Conservation (phyloP, 2,888 invertebrate species). For the Xestia sexstrigata region DNA sequence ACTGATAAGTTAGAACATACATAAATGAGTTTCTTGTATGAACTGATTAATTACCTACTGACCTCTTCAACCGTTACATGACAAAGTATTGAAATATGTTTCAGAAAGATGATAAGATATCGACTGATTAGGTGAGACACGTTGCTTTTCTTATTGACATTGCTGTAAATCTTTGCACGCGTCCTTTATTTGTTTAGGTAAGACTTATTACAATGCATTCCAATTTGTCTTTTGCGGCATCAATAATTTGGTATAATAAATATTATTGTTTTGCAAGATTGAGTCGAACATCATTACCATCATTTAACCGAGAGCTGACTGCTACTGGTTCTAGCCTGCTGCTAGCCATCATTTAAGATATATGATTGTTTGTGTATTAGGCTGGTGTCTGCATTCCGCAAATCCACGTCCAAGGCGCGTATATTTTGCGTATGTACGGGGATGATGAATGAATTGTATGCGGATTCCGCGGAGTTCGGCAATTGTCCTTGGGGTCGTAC, state of each 20-base stretch:
- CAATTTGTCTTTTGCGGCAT: background rate
- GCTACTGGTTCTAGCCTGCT: background rate
- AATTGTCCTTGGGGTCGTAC: too few relatives aligned
- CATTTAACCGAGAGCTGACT: too few relatives aligned
- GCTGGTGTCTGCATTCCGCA: background rate
- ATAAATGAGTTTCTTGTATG: background rate
- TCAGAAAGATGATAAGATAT: background rate
- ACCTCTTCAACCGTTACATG: slow-evolving; percentile 5
- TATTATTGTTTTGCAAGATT: background rate
- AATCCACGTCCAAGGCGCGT: background rate
- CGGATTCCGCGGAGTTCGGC: background rate
- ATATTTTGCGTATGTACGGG: background rate
- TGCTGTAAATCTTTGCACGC: background rate
- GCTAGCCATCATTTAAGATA: background rate
- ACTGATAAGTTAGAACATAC: background rate
- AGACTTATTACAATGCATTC: background rate
- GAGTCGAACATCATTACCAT: background rate
- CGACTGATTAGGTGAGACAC: background rate
- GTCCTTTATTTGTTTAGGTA: background rate
- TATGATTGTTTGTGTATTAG: background rate
- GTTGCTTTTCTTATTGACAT: background rate
- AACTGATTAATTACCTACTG: background rate
- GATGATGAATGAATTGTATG: background rate
- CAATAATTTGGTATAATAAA: background rate
- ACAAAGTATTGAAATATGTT: slow-evolving; percentile 31